Percentiles rank a stretch among this genome's conserved stretches.
Evolutionary conservation across 2,113 vertebrate genomes (phyloP).

Genomic region (Montifringilla adamsi): DNA sequence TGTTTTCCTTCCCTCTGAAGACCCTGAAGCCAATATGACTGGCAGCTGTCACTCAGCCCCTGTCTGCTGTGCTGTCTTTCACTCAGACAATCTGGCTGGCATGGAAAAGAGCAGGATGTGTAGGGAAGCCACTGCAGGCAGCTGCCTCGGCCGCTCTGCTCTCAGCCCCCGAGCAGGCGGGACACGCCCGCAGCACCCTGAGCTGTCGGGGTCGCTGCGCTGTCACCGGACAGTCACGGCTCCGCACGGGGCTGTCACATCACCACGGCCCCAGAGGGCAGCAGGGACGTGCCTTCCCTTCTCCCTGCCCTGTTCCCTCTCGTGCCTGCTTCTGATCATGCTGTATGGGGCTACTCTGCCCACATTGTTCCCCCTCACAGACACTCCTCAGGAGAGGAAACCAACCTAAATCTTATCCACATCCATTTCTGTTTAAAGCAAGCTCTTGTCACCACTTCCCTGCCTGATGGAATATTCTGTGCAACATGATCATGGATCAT

Average conservation of each 20-base stretch:
- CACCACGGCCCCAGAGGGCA: background rate
- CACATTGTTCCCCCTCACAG: background rate
- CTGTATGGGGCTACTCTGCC: background rate
- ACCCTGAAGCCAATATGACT: background rate
- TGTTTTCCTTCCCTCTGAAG: slow-evolving; percentile 10
- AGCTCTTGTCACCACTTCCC: background rate
- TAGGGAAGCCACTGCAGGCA: background rate
- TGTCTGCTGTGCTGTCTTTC: background rate
- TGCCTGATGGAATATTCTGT: background rate
- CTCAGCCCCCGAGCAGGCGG: background rate
- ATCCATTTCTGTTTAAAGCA: background rate
- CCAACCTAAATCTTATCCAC: background rate
- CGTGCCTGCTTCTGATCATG: background rate
- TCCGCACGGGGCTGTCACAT: slow-evolving; percentile 10
- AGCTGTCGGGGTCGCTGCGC: background rate
- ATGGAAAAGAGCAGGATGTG: slow-evolving; percentile 1
- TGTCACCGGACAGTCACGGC: background rate
- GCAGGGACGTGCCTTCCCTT: background rate
- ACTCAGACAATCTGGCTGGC: background rate
- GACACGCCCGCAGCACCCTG: background rate
- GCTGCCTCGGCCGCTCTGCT: background rate
- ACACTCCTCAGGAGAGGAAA: background rate
- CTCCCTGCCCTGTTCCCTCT: background rate
- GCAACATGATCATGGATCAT: background rate
- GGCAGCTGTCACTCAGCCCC: slow-evolving; percentile 26